A percentile compares a stretch with the other conserved stretches of the same genome.
These are phyloP conservation scores for Augiades crinisus DNA, from an alignment of 2,888 invertebrate species.

Conservation along the genomic window DNA sequence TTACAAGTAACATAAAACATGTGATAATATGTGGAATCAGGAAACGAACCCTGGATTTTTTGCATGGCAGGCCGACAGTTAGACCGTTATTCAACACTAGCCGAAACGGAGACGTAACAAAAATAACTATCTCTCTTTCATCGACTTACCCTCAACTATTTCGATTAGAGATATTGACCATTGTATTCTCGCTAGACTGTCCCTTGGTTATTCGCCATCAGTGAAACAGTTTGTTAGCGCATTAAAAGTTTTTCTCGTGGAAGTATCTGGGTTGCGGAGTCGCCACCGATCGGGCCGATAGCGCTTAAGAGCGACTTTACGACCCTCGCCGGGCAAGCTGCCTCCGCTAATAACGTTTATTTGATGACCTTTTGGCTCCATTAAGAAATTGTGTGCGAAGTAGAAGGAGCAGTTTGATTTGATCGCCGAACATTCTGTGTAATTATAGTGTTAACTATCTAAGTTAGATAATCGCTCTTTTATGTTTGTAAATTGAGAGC, in stretches of 20 bases:
- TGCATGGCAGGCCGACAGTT: no score
- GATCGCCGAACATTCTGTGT: not conserved
- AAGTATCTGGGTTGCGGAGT: slow-evolving; percentile 29
- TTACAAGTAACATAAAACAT: no score
- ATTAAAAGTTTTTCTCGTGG: slow-evolving; percentile 43
- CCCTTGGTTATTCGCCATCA: not conserved
- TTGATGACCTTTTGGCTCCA: slow-evolving; percentile 14
- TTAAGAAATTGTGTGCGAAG: slow-evolving; percentile 13
- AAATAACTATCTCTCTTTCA: no score
- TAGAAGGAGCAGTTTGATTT: slow-evolving; percentile 3
- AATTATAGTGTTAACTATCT: not conserved
- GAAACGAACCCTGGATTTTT: no score
- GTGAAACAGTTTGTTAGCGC: slow-evolving; percentile 24
- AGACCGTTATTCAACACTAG: no score
- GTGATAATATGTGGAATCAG: no score
- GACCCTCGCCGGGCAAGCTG: slow-evolving; percentile 3
- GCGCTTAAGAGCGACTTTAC: slow-evolving; percentile 4
- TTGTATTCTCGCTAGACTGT: not conserved
- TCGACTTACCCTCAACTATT: no score
- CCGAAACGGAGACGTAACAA: no score
- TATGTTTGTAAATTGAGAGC: no score
- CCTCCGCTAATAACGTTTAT: slow-evolving; percentile 18
- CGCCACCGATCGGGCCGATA: slow-evolving; percentile 24
- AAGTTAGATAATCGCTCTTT: no score
- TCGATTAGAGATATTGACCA: no score